Base-by-base conservation (phyloP, 2,797 vertebrate genomes). In the Arnoldichthys spilopterus region DNA sequence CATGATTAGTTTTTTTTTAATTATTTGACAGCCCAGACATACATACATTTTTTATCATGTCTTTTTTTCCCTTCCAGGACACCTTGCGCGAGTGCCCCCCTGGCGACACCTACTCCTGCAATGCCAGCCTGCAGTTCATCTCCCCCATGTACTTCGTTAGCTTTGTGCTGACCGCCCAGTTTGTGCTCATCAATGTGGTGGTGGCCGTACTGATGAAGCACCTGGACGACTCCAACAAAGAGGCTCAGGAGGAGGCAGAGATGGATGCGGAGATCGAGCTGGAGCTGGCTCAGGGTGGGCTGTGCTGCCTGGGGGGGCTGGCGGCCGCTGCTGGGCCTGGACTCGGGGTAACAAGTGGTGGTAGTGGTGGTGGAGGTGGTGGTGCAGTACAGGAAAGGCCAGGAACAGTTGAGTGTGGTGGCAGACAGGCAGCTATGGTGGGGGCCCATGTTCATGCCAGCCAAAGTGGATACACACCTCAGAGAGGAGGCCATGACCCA, bases 171-270 rank as follows among this genome's bases (percentile, higher is more conserved):
- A 97, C 96, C 1, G 96, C 97, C 0, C 97, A 98, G 92, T 98
- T 98, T 11, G 97, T 98, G 15, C 95, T 98, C 87, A 97, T 98
- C 89, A 98, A 98, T 13, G 97, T 98, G 91, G 97, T 98, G 89
- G 97, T 98, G 79, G 97, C 97, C 0, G 97, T 98, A 76, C 95
- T 98, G 77, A 98, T 93, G 92, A 94, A 94, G 84, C 93, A 94
- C 69, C 93, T 98, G 22, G 97, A 98, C 0, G 97, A 98, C 85
- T 98, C 96, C 88, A 98, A 98, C 90, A 98, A 98, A 84, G 97
- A 98, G 86, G 97, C 97, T 0, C 95, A 95, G 90, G 97, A 98
- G 86, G 96, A 98, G 0, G 97, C 97, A 0, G 97, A 98, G 92
- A 95, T 98, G 96, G 96, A 98, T 4, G 96, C 96, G 0, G 97